Base-by-base conservation (phyloP, 2,797 vertebrate genomes). In the Zalophus californianus region DNA sequence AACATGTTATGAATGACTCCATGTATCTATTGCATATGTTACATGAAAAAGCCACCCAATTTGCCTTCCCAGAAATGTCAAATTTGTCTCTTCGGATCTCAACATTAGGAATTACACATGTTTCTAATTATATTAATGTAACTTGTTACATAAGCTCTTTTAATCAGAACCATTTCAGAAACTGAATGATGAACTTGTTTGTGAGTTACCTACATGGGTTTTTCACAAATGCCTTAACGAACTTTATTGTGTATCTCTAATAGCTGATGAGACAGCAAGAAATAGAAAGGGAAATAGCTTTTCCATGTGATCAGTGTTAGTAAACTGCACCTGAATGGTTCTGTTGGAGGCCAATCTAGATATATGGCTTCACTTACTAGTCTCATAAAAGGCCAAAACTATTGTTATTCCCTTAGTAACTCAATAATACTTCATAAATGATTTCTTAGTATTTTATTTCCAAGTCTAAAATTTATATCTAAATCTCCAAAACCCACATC, bases 391-490 rank as follows among this genome's bases (percentile, higher is more conserved):
- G n/a, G 12, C 21, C 54, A 86, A 80, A 88, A 16, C 15, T 88
- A 73, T 32, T 92, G n/a, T 86, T 93, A 92, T 84, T 41, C 86
- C 7, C 5, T 56, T 70, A 35, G 54, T 77, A 97, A 96, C 23
- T 91, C 58, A 80, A 58, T 78, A 75, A 86, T 27, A 80, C 27
- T 89, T 86, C 16, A 44, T 91, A 94, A 73, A 23, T 80, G 60
- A 52, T 85, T 62, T 97, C 15, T 60, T 50, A 4, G 29, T 44
- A 86, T 52, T 97, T 96, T 89, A 79, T 96, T 91, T 97, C 86
- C 75, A n/a, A 0, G 11, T 27, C 66, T 83, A 50, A 89, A 89
- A 15, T 60, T 38, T n/a, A 50, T 64, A 94, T 80, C 16, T 48
- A 62, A 75, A 85, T 83, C 86, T 86, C 64, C 60, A 62, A 97